Percentiles rank a stretch among this genome's conserved stretches.
phyloP scores from a whole-genome alignment of 2,888 invertebrate genomes.

The Myopa tessellatipennis region DNA sequence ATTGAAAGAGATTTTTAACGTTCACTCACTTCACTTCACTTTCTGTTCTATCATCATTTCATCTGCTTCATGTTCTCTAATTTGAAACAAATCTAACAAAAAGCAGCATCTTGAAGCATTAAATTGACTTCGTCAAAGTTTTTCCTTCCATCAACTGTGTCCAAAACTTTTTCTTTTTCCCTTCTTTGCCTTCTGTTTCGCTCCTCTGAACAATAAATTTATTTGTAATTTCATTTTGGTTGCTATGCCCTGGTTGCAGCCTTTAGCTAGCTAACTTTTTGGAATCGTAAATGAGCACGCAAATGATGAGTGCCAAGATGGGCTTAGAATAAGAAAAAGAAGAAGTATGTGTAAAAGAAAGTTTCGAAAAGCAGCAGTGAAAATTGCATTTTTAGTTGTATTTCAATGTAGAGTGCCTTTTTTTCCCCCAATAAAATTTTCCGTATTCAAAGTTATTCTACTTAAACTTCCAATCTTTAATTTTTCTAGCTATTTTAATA shows the following conservation, averaged over 20 bases:
- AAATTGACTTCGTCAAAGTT: too few species aligned
- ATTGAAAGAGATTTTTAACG: too few species aligned
- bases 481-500: too few species aligned
- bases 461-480: too few species aligned
- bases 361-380: not conserved
- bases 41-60: too few species aligned
- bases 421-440: not conserved
- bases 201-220: not conserved
- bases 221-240: not conserved
- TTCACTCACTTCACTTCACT: too few species aligned
- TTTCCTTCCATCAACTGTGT: not conserved
- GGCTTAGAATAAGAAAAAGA: not conserved
- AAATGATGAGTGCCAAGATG: constrained; percentile 18
- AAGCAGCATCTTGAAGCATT: too few species aligned
- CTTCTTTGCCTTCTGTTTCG: not conserved
- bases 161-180: not conserved
- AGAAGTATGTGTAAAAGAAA: not conserved
- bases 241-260: too few species aligned
- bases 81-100: too few species aligned
- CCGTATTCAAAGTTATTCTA: too few species aligned
- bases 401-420: not conserved
- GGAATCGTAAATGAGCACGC: constrained; percentile 24
- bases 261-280: not conserved
- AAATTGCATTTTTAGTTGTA: not conserved
- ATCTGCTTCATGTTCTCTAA: too few species aligned